phyloP scores from a whole-genome alignment of 2,113 vertebrate species.

The Pithys albifrons region DNA sequence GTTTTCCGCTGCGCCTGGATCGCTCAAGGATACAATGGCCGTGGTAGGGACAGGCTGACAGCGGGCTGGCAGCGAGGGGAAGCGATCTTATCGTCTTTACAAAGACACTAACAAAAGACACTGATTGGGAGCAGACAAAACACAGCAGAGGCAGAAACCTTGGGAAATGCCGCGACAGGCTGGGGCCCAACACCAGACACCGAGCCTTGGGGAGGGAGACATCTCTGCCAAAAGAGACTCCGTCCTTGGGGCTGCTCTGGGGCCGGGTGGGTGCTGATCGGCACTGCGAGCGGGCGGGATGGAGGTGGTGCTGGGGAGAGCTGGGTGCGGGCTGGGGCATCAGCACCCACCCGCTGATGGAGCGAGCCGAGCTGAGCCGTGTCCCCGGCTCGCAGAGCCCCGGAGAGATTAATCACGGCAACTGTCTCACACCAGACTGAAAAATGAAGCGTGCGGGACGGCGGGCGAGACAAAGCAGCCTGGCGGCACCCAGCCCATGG shows the following conservation, averaged over 20 bases:
- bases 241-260: neutral
- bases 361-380: neutral
- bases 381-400: neutral
- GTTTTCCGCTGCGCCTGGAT: neutral
- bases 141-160: slow-evolving; percentile 40
- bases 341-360: neutral
- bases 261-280: neutral
- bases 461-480: slow-evolving; percentile 48
- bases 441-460: slow-evolving; percentile 42
- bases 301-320: neutral
- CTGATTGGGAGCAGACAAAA: slow-evolving; percentile 62
- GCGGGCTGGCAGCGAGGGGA: neutral
- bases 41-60: neutral
- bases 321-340: neutral
- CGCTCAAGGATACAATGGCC: slow-evolving; percentile 24
- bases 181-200: neutral
- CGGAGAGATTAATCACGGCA: neutral
- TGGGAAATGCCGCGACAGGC: neutral
- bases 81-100: slow-evolving; percentile 4
- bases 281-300: neutral
- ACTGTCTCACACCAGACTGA: slow-evolving; percentile 47
- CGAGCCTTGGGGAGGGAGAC: neutral
- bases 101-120: slow-evolving; percentile 40
- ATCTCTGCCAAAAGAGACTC: neutral
- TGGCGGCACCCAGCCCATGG: neutral